Conservation (phyloP, 2,888 invertebrate species). For the Geophilus truncorum region DNA sequence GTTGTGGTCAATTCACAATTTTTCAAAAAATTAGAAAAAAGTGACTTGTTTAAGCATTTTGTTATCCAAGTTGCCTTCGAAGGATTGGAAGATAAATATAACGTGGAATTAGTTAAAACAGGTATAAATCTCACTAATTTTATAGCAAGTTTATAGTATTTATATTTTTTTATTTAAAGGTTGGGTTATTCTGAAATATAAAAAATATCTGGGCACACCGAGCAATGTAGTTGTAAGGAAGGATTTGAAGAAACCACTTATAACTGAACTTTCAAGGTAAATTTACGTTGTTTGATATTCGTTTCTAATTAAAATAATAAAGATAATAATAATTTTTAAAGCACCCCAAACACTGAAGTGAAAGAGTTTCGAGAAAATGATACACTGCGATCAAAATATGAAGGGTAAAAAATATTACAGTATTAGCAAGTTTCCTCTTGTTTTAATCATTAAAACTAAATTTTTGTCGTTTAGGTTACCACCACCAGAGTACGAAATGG, state of each 20-base stretch:
- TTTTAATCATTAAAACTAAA: background rate
- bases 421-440: too few relatives aligned
- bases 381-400: background rate
- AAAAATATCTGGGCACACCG: conserved; percentile 47
- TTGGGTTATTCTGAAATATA: conserved; percentile 48
- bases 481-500: conserved; percentile 8
- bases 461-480: background rate
- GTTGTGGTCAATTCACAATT: conserved; percentile 75
- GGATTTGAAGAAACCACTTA: conserved; percentile 45
- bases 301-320: background rate
- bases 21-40: conserved; percentile 66
- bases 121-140: background rate
- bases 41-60: conserved; percentile 68
- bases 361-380: background rate
- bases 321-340: background rate
- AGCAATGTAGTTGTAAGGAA: conserved; percentile 47
- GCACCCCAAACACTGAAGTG: background rate
- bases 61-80: conserved; percentile 74
- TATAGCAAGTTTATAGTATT: conserved; percentile 47
- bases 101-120: conserved; percentile 61
- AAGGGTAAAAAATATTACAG: background rate
- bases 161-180: conserved; percentile 50
- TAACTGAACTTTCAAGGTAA: conserved; percentile 37
- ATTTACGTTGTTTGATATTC: background rate
- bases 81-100: conserved; percentile 71